Evolutionary conservation across 1,140 invertebrate species (phyloP), one percentile per base, ranked within the genome.

Genomic region (Pogonomyrmex californicus): DNA sequence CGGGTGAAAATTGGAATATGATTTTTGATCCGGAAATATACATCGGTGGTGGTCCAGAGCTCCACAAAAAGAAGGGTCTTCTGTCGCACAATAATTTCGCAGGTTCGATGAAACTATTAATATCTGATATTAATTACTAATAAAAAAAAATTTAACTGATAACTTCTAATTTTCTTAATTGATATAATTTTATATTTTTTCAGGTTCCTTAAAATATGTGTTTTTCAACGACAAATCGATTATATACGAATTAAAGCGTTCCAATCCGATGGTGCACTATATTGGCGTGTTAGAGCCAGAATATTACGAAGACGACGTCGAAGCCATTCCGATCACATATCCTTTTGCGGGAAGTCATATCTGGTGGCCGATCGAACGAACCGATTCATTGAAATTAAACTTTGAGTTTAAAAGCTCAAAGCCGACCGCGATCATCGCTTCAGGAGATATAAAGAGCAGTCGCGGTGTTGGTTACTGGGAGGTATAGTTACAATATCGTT

Each of bases 21-120:
- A 98, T 98, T 87, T 98, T 99, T 65, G 98, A 99, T 95, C 98
- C 98, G 5, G 98, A 98, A 93, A 98, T 99, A 88, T 99, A 99
- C 92, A 98, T 99, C 87, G 98, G 98, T 14, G 98, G 98, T 54
- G 98, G 98, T 14, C 97, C 98, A 2, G 97, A 98, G 90, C 93
- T 98, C 36, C 96, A 97, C 91, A 98, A 98, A 93, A 97, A 97
- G 94, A 96, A 97, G 91, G 97, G 97, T 4, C 94, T 98, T 12
- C 95, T 96, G 17, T 97, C 97, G 1, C 96, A 96, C 85, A 98
- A 98, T 93, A 97, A 98, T 95, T 97, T 97, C 91, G 95, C 95
- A 79, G 95, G 95, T 94, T 83, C 12, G 49, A 79, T 5, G 2
- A 51, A 83, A 79, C 1, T 73, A 60, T 54, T 9, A 23, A 47